phyloP scores from a whole-genome alignment of 2,797 vertebrate genomes.

The Erithacus rubecula region DNA sequence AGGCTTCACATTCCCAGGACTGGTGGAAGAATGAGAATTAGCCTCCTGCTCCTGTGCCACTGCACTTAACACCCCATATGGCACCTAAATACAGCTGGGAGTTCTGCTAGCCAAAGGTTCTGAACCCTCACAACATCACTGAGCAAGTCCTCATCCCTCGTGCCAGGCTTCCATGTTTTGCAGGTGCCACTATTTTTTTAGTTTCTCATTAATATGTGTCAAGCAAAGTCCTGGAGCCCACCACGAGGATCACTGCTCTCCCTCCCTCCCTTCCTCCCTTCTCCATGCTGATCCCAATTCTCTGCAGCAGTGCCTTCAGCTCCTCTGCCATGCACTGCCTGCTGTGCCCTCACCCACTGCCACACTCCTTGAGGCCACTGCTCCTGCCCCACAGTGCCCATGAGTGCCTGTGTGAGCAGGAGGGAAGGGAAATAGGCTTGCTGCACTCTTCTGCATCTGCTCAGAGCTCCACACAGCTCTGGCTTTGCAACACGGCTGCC shows the following conservation, averaged over 20 bases:
- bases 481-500: fast-evolving
- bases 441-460: not conserved
- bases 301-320: fast-evolving
- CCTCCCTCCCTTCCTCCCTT: not conserved
- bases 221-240: not conserved
- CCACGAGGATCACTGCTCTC: not conserved
- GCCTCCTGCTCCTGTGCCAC: not conserved
- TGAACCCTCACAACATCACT: fast-evolving
- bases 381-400: not conserved
- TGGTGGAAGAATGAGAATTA: not conserved
- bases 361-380: fast-evolving
- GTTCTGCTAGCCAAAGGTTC: not conserved
- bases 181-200: not conserved
- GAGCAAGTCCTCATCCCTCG: not conserved
- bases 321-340: not conserved
- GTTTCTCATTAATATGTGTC: not conserved
- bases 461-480: not conserved
- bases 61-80: fast-evolving
- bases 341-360: not conserved
- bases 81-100: not conserved
- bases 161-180: fast-evolving
- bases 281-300: not conserved
- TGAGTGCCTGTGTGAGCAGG: not conserved
- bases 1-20: not conserved
- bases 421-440: not conserved